Evolutionary conservation across 2,113 vertebrate species (phyloP).

Genomic region (Stigmatopora argus): DNA sequence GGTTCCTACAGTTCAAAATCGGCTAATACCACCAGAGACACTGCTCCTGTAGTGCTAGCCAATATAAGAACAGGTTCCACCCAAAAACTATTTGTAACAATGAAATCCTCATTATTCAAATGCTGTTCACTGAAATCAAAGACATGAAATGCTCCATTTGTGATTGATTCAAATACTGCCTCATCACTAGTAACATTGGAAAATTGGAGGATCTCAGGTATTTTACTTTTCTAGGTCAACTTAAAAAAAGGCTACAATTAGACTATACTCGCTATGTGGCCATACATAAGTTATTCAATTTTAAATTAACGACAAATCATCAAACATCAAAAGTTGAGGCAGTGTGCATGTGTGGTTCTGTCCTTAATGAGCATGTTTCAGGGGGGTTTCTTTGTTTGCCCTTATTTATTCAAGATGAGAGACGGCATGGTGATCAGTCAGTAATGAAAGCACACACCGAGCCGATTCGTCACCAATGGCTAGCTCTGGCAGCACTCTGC

Average conservation of each 20-base stretch:
- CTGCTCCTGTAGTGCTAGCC: too few relatives aligned
- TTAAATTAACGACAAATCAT: conserved; percentile 48
- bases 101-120: background rate
- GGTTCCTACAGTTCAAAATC: too few relatives aligned
- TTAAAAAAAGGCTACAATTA: conserved; percentile 37
- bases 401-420: conserved; percentile 67
- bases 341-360: conserved; percentile 56
- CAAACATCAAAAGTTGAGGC: conserved; percentile 47
- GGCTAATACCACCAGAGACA: too few relatives aligned
- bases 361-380: conserved; percentile 68
- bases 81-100: background rate
- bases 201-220: conserved; percentile 44
- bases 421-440: conserved; percentile 66
- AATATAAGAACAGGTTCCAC: too few relatives aligned
- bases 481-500: conserved; percentile 60
- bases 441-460: conserved; percentile 61
- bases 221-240: conserved; percentile 56
- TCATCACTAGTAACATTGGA: conserved; percentile 31
- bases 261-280: conserved; percentile 42
- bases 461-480: conserved; percentile 64
- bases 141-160: conserved; percentile 30
- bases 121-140: conserved; percentile 34
- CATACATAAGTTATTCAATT: conserved; percentile 49
- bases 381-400: conserved; percentile 64
- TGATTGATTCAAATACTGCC: conserved; percentile 20